These are phyloP conservation scores for Empis livida DNA, from an alignment of 2,888 invertebrate species.

Conservation along the genomic window DNA sequence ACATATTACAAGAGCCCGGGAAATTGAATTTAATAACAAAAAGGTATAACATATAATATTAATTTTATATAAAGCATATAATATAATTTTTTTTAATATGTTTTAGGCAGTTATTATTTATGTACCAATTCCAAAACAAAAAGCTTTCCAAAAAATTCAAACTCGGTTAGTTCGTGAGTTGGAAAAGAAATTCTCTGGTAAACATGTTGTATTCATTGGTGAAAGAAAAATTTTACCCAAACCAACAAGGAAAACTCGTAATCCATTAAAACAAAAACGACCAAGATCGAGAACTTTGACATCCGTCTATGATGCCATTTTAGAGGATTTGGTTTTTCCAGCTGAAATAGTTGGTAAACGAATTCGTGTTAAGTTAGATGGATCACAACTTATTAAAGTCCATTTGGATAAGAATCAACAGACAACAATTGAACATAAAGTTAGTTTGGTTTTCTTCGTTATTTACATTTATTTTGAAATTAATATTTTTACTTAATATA, in stretches of 20 bases:
- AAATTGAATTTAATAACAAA: conserved; percentile 46
- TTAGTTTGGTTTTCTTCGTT: conserved; percentile 29
- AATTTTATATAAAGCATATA: neutral
- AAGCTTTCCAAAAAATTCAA: conserved; percentile 92
- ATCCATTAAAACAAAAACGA: conserved; percentile 56
- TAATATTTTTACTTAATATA: neutral
- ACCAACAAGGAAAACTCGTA: conserved; percentile 80
- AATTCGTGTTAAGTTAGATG: conserved; percentile 83
- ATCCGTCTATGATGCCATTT: conserved; percentile 85
- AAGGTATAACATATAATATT: conserved; percentile 53
- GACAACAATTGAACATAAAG: conserved; percentile 96
- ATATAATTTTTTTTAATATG: neutral
- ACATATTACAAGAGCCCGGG: conserved; percentile 8
- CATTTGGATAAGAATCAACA: conserved; percentile 92
- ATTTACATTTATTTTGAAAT: neutral
- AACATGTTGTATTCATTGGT: conserved; percentile 91
- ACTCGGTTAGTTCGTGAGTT: conserved; percentile 90
- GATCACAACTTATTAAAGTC: conserved; percentile 84
- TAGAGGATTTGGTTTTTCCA: conserved; percentile 91
- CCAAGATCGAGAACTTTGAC: conserved; percentile 73
- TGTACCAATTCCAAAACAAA: conserved; percentile 92
- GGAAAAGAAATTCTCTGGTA: conserved; percentile 97
- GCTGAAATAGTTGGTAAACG: conserved; percentile 96
- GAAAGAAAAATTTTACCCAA: conserved; percentile 92
- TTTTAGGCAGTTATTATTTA: conserved; percentile 80